Percentiles rank a stretch among this genome's conserved stretches.
Evolutionary conservation across 2,113 vertebrate genomes (phyloP).

Genomic region (Cyrtonyx montezumae): DNA sequence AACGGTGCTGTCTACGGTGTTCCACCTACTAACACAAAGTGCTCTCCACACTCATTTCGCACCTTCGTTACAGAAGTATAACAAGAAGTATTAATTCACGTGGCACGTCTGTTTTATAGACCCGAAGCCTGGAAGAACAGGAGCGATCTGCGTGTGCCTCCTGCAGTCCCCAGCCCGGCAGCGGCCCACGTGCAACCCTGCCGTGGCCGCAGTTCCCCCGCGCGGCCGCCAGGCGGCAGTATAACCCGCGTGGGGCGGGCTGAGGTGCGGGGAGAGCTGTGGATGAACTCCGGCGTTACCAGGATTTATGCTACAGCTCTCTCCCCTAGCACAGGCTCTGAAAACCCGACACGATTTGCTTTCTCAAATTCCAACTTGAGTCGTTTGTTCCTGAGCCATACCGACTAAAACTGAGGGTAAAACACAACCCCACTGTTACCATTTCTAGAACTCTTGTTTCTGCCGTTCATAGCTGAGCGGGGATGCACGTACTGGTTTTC

Average conservation of each 20-base stretch:
- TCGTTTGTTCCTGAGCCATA: neutral
- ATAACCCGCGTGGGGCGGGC: too few species aligned
- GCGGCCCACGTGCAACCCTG: too few species aligned
- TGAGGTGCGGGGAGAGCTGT: too few species aligned
- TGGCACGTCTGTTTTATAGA: too few species aligned
- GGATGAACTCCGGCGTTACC: neutral
- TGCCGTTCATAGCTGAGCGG: neutral
- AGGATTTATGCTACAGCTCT: fast-evolving
- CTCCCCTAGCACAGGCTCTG: fast-evolving
- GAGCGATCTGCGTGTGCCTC: too few species aligned
- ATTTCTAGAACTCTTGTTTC: neutral
- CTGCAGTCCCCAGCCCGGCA: too few species aligned
- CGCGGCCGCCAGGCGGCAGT: neutral
- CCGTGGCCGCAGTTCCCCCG: too few species aligned
- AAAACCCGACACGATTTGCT: fast-evolving
- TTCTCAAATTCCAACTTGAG: neutral
- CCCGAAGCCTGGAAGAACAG: too few species aligned
- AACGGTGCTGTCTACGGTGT: too few species aligned
- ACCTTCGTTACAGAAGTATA: too few species aligned
- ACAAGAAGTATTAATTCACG: too few species aligned
- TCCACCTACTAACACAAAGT: neutral
- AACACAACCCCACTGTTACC: neutral
- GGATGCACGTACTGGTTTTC: neutral
- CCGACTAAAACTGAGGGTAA: neutral
- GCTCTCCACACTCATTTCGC: neutral